phyloP scores from a whole-genome alignment of 2,797 vertebrate genomes.

The Buphagus erythrorhynchus region DNA sequence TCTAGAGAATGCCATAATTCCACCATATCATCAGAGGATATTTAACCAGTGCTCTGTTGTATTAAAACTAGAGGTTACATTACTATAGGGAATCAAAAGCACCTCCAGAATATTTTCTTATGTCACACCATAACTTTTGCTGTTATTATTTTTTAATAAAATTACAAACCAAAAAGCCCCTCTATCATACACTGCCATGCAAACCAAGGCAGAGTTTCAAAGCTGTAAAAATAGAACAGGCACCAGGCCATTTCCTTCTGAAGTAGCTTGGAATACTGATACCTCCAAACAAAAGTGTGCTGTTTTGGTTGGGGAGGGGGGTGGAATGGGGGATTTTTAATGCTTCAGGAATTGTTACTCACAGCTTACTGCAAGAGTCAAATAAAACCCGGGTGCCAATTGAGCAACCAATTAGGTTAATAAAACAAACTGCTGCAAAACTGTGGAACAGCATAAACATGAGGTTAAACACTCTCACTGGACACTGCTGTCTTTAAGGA shows the following conservation, averaged over 20 bases:
- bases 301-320: neutral
- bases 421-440: neutral
- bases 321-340: neutral
- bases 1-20: neutral
- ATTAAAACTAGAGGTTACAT: neutral
- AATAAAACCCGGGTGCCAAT: neutral
- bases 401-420: neutral
- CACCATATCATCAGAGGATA: neutral
- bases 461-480: neutral
- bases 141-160: neutral
- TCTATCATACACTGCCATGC: neutral
- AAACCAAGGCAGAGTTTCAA: neutral
- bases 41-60: neutral
- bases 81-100: neutral
- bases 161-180: rapidly evolving
- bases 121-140: neutral
- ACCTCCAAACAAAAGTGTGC: neutral
- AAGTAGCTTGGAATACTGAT: neutral
- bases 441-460: neutral
- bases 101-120: neutral
- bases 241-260: neutral
- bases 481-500: neutral
- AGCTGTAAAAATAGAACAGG: neutral
- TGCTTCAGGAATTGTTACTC: neutral
- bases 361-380: neutral